phyloP scores from a whole-genome alignment of 2,888 invertebrate genomes.

The Podotricha telesiphe region DNA sequence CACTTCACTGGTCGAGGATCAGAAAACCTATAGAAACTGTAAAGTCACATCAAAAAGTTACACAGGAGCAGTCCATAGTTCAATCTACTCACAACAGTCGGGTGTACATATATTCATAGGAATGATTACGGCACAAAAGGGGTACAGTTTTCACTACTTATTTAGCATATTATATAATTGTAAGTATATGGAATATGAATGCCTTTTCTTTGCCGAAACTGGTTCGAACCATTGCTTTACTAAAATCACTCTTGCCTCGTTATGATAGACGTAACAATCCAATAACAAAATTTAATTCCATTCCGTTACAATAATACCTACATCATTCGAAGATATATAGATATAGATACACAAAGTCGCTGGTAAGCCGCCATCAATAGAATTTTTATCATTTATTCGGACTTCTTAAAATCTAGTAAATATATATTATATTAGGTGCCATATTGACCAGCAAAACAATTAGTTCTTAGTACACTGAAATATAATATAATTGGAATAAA shows the following conservation, averaged over 20 bases:
- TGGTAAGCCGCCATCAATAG: neutral
- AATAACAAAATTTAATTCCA: constrained; percentile 12
- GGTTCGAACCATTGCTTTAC: neutral
- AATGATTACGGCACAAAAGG: constrained; percentile 14
- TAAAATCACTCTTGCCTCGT: neutral
- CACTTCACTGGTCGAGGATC: constrained; percentile 4
- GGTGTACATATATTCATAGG: constrained; percentile 12
- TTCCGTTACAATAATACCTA: neutral
- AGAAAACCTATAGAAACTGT: constrained; percentile 51
- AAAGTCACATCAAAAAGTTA: constrained; percentile 60
- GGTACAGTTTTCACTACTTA: neutral
- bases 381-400: constrained; percentile 2
- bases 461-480: neutral
- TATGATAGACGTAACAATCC: neutral
- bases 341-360: neutral
- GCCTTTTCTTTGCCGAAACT: neutral
- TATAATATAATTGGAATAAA: neutral
- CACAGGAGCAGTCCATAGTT: constrained; percentile 49
- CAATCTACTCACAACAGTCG: constrained; percentile 39
- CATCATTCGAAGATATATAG: constrained; percentile 4
- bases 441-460: neutral
- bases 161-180: neutral
- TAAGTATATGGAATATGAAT: neutral
- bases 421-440: neutral
- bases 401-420: constrained; percentile 2